Conservation (phyloP, 2,888 invertebrate species). For the Coelinius sp. region DNA sequence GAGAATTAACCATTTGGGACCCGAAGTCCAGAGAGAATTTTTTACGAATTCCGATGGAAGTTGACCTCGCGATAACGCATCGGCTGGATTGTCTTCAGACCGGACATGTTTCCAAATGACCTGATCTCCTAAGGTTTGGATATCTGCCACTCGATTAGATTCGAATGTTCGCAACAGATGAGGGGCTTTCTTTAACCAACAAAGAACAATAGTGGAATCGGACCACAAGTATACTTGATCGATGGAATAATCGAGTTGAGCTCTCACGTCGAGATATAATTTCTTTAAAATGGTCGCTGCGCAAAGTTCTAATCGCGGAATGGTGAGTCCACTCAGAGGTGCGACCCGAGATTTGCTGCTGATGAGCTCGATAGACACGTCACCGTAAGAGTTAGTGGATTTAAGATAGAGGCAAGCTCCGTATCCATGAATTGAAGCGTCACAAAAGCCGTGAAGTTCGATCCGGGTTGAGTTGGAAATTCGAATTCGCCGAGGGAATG, state of each 20-base stretch:
- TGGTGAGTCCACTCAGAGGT: conserved; percentile 29
- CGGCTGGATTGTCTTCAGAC: conserved; percentile 47
- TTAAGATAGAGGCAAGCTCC: too few species aligned
- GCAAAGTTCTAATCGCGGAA: conserved; percentile 45
- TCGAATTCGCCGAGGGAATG: conserved; percentile 40
- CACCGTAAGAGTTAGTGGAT: too few species aligned
- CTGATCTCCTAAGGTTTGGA: conserved; percentile 23
- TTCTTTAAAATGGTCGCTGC: conserved; percentile 27
- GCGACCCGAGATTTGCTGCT: conserved; percentile 41
- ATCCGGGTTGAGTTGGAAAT: not conserved
- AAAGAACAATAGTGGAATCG: conserved; percentile 43
- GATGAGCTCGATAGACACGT: conserved; percentile 35
- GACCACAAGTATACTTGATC: conserved; percentile 36
- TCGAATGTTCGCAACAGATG: conserved; percentile 44
- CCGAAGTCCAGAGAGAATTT: conserved; percentile 39
- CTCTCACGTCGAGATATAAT: conserved; percentile 18
- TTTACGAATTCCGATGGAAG: conserved; percentile 33
- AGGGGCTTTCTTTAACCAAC: conserved; percentile 40
- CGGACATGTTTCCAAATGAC: conserved; percentile 10
- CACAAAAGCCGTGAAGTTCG: too few species aligned
- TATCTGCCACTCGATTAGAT: conserved; percentile 44
- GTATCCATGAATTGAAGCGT: too few species aligned
- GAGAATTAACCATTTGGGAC: conserved; percentile 38
- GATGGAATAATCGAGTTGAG: conserved; percentile 11
- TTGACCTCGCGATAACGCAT: conserved; percentile 43